These are phyloP conservation scores for Polyploca ridens DNA, from an alignment of 2,888 invertebrate species.

Conservation along the genomic window DNA sequence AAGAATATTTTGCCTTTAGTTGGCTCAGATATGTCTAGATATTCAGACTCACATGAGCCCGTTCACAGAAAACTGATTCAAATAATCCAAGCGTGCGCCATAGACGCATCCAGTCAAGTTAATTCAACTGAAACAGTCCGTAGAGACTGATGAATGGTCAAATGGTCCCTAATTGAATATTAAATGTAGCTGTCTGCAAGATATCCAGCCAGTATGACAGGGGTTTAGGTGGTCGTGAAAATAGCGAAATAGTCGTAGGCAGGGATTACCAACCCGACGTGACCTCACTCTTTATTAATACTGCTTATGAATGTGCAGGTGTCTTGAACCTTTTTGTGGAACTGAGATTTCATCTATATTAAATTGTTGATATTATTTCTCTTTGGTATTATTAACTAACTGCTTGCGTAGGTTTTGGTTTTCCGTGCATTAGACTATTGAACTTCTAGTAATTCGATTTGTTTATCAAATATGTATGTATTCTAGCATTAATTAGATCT, in stretches of 20 bases:
- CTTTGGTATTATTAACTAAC: neutral
- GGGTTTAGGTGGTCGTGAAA: conserved; percentile 54
- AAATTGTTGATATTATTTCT: neutral
- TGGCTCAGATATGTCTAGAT: no score
- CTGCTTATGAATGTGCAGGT: conserved; percentile 6
- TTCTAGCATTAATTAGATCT: neutral
- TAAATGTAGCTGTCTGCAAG: conserved; percentile 61
- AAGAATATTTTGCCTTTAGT: no score
- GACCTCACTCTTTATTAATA: conserved; percentile 6
- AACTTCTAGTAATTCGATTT: no score
- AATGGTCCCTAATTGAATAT: conserved; percentile 73
- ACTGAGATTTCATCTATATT: neutral
- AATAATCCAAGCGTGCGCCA: conserved; percentile 12
- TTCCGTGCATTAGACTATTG: no score
- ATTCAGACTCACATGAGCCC: no score
- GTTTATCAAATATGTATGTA: no score
- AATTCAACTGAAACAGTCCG: conserved; percentile 29
- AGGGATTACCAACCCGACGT: conserved; percentile 14
- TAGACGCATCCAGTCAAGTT: conserved; percentile 39
- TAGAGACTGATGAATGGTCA: conserved; percentile 62
- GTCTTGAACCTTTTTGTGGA: neutral
- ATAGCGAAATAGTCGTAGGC: conserved; percentile 30
- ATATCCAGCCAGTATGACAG: conserved; percentile 50
- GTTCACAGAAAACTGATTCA: neutral
- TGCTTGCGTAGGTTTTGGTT: no score